Evolutionary conservation across 2,797 vertebrate genomes (phyloP).

Genomic region (Tadarida brasiliensis): DNA sequence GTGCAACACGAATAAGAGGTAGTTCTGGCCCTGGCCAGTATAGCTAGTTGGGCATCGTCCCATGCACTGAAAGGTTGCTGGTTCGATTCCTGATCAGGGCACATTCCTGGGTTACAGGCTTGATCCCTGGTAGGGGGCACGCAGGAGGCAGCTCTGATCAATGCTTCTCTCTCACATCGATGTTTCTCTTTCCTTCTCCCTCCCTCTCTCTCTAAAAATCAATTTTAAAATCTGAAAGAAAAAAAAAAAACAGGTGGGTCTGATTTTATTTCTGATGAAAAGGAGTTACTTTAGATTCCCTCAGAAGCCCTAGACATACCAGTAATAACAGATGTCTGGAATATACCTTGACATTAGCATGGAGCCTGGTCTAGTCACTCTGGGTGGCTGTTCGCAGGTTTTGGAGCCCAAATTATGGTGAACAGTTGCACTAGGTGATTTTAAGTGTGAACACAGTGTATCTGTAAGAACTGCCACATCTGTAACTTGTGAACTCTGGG

Average conservation of each 20-base stretch:
- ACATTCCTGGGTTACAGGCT: no score
- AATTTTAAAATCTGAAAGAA: no score
- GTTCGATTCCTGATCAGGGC: no score
- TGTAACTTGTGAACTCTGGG: not conserved
- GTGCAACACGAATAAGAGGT: not conserved
- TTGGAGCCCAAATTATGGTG: not conserved
- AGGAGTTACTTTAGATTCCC: not conserved
- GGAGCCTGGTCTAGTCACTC: not conserved
- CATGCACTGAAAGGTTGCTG: no score
- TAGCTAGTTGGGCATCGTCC: no score
- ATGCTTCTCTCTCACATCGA: no score
- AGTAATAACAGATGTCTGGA: not conserved
- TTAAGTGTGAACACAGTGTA: not conserved
- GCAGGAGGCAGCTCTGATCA: no score
- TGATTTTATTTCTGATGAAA: constrained; percentile 7
- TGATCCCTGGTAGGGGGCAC: no score
- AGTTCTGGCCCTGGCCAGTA: no score
- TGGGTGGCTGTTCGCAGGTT: not conserved
- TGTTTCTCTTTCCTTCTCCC: no score
- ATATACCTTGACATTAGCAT: not conserved
- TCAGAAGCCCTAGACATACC: not conserved
- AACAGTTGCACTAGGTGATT: not conserved
- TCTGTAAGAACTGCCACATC: not conserved
- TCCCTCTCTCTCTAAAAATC: no score
- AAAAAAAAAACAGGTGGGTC: no score